Evolutionary conservation across 2,888 invertebrate species (phyloP).

Genomic region (Acholoe squamosa): DNA sequence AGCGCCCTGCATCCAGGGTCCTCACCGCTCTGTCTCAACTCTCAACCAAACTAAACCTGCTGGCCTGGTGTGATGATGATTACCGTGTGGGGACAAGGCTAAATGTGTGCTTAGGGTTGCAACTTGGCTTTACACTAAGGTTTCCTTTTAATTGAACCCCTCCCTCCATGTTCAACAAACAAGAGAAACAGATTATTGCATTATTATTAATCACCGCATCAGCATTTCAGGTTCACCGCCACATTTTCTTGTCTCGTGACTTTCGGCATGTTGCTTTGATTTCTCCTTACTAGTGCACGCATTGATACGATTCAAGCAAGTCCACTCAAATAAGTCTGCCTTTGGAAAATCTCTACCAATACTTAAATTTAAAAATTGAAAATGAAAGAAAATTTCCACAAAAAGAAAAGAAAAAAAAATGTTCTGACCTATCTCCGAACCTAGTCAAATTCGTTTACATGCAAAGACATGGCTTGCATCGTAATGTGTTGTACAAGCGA

Average conservation of each 20-base stretch:
- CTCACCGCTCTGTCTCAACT: neutral
- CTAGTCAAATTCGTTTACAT: too few species aligned
- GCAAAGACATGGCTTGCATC: neutral
- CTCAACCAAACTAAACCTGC: conserved; percentile 28
- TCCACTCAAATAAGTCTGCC: neutral
- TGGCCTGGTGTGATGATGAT: conserved; percentile 26
- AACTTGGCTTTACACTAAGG: conserved; percentile 60
- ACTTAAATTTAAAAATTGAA: neutral
- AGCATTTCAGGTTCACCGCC: conserved; percentile 46
- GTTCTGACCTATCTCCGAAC: neutral
- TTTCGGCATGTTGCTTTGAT: conserved; percentile 40
- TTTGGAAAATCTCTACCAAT: neutral
- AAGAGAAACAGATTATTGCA: neutral
- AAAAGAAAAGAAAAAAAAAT: neutral
- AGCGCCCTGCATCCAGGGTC: neutral
- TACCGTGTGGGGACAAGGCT: conserved; percentile 48
- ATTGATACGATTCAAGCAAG: conserved; percentile 23
- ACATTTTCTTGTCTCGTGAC: conserved; percentile 32
- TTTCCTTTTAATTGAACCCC: conserved; percentile 31
- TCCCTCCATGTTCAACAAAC: conserved; percentile 2
- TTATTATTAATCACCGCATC: conserved; percentile 42
- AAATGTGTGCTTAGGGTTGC: conserved; percentile 60
- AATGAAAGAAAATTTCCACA: neutral
- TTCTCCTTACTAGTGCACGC: conserved; percentile 14
- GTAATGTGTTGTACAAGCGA: conserved; percentile 31